These are phyloP conservation scores for Eledona agricola DNA, from an alignment of 2,888 invertebrate species.

Conservation along the genomic window DNA sequence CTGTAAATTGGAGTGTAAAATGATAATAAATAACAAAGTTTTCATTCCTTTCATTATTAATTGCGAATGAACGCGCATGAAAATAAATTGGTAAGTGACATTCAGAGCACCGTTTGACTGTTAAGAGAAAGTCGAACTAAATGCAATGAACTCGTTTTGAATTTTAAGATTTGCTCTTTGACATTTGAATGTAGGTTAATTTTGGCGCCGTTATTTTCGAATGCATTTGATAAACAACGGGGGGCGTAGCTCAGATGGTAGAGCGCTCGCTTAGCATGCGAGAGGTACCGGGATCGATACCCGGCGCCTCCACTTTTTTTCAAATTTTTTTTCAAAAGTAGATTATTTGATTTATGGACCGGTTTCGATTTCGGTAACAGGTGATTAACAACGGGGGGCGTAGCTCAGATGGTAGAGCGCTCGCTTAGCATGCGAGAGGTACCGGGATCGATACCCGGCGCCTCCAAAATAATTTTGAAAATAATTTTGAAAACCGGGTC, in stretches of 20 bases:
- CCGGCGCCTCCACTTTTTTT: conserved; percentile 55
- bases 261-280: conserved; percentile 68
- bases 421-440: conserved; percentile 68
- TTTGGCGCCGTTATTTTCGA: background rate
- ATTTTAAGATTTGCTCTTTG: background rate
- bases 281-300: conserved; percentile 68
- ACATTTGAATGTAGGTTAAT: background rate
- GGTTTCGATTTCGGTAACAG: background rate
- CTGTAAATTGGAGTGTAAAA: no score
- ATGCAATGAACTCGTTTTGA: background rate
- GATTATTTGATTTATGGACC: background rate
- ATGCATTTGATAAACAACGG: conserved; percentile 11
- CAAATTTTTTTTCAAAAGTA: conserved; percentile 8
- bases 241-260: conserved; percentile 66
- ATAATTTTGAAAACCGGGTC: background rate
- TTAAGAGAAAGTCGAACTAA: no score
- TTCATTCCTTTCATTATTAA: no score
- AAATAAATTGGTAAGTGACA: no score
- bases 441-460: conserved; percentile 66
- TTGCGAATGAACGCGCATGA: no score
- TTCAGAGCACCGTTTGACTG: no score
- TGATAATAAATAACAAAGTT: no score
- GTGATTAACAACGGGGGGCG: conserved; percentile 47
- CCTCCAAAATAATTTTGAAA: conserved; percentile 49
- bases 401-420: conserved; percentile 68